Evolutionary conservation across 2,797 vertebrate genomes (phyloP), one percentile per base, ranked within the genome.

Genomic region (Apogon hyalosoma): DNA sequence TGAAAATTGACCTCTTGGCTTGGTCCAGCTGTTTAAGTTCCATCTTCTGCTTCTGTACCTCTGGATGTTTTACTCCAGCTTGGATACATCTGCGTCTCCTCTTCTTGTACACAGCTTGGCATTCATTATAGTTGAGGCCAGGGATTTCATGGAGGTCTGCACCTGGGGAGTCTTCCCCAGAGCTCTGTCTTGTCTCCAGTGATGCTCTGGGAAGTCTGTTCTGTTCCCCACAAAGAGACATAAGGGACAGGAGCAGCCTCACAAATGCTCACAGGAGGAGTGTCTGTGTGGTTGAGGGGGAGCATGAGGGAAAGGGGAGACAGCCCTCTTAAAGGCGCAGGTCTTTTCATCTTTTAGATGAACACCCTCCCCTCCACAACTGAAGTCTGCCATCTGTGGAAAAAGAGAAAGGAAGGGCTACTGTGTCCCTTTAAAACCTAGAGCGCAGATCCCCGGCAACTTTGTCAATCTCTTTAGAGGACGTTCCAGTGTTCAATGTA

Each of bases 251-350:
- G 79, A 89, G 89, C 91, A 88, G 91, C 91, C 90, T 92, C 90
- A 87, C 91, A 90, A 92, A 91, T 90, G 93, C 90, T 92, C 91
- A 88, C 82, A 90, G 90, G 92, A 92, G 93, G 92, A 92, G 92
- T 90, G 92, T 91, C 90, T 91, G 84, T 83, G 81, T 88, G 90
- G 88, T 68, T 88, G 89, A 92, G 89, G 87, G 90, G 89, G 92
- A 92, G 89, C 92, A 89, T 90, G 91, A 90, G 90, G 87, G 82
- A 90, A 85, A 89, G 87, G 75, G 87, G 88, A 89, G 90, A 90
- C 90, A 90, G 90, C 91, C 93, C 91, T 91, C 94, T 95, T 95
- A 95, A 95, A 95, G 94, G 92, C 87, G 61, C 93, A 93, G 92
- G 77, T 83, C 88, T 87, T 90, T 89, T 91, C 84, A 89, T 90